Percentiles rank a stretch among this genome's conserved stretches.
Evolutionary conservation across 1,140 invertebrate species (phyloP).

Genomic region (Caenorhabditis elegans): WBcel235 BX284605.5:16409001-16409500

Average conservation of each 20-base stretch:
- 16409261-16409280: background rate
- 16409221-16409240: constrained; percentile 23
- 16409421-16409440: background rate
- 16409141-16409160: background rate
- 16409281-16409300: background rate
- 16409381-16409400: too few relatives aligned
- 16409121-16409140: constrained; percentile 1
- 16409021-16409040: background rate
- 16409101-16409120: background rate
- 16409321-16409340: background rate
- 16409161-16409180: background rate
- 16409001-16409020: background rate
- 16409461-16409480: background rate
- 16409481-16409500: background rate
- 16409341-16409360: background rate
- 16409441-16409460: background rate
- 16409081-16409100: background rate
- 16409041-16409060: background rate
- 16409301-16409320: background rate
- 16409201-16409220: background rate
- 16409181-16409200: background rate
- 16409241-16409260: background rate
- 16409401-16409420: too few relatives aligned
- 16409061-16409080: background rate
- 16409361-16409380: too few relatives aligned